Percentiles rank a stretch among this genome's conserved stretches.
These are phyloP conservation scores for Drosophila lacteicornis DNA, from an alignment of 1,140 invertebrate species.

Conservation along the genomic window DNA sequence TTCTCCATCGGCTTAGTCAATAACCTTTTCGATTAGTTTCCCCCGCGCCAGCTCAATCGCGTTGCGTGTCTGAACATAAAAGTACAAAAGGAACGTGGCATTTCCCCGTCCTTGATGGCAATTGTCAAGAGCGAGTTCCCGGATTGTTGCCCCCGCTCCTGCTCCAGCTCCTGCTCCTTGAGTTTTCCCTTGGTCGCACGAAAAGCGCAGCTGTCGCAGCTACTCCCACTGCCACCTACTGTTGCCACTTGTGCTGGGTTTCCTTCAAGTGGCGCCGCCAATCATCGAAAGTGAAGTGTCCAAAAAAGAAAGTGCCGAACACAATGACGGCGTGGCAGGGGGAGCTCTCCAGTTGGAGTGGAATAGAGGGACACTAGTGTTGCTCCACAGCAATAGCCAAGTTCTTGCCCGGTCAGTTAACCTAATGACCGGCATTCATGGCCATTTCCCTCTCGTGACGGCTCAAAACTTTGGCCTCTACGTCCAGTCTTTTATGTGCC, in stretches of 20 bases:
- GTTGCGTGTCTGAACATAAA: conserved; percentile 64
- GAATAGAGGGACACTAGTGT: conserved; percentile 10
- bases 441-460: conserved; percentile 49
- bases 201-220: conserved; percentile 71
- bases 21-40: conserved; percentile 32
- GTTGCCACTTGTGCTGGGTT: conserved; percentile 28
- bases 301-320: conserved; percentile 61
- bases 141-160: conserved; percentile 24
- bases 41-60: conserved; percentile 14
- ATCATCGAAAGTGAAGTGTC: conserved; percentile 76
- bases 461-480: conserved; percentile 22
- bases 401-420: conserved; percentile 76
- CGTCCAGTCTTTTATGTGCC: conserved; percentile 58
- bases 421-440: conserved; percentile 79
- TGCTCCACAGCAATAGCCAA: conserved; percentile 30
- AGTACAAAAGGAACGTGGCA: conserved; percentile 58
- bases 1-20: conserved; percentile 30
- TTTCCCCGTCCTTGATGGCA: conserved; percentile 74
- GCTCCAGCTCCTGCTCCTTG: conserved; percentile 10
- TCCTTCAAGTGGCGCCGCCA: conserved; percentile 60
- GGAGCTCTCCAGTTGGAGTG: conserved; percentile 5
- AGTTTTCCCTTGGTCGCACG: conserved; percentile 42
- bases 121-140: conserved; percentile 70
- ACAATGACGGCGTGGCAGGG: conserved; percentile 55
- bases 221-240: conserved; percentile 7